Evolutionary conservation across 2,797 vertebrate species (phyloP).

Genomic region (Oreochromis mossambicus): DNA sequence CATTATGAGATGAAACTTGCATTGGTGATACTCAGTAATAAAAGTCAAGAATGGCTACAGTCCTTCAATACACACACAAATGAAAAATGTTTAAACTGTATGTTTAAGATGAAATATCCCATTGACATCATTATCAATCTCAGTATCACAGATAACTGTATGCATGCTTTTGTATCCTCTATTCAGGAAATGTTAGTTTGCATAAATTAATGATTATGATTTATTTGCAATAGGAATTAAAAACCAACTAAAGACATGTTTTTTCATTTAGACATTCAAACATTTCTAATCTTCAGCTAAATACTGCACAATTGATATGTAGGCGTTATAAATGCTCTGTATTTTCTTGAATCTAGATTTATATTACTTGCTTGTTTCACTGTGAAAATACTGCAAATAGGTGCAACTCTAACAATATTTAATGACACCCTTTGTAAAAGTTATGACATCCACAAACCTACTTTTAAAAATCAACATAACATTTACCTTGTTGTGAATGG

Average conservation of each 20-base stretch:
- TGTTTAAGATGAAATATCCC: background rate
- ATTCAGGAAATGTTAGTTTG: accelerated
- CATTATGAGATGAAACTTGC: background rate
- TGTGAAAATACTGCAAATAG: background rate
- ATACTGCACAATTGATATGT: background rate
- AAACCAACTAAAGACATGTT: background rate
- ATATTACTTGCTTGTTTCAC: background rate
- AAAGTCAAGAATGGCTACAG: background rate
- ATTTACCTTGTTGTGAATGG: constrained; percentile 78
- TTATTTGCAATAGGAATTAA: background rate
- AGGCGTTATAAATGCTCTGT: background rate
- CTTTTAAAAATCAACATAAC: background rate
- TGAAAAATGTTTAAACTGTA: background rate
- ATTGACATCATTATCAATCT: accelerated
- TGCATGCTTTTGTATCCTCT: background rate
- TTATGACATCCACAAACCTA: background rate
- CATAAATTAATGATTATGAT: background rate
- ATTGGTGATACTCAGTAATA: background rate
- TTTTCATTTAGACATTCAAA: background rate
- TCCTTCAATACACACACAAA: background rate
- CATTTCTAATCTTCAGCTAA: background rate
- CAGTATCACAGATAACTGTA: background rate
- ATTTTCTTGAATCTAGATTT: background rate
- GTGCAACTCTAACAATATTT: background rate
- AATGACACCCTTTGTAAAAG: background rate